Conservation (phyloP, 2,797 vertebrate genomes). For the Kryptolebias ocellatus region DNA sequence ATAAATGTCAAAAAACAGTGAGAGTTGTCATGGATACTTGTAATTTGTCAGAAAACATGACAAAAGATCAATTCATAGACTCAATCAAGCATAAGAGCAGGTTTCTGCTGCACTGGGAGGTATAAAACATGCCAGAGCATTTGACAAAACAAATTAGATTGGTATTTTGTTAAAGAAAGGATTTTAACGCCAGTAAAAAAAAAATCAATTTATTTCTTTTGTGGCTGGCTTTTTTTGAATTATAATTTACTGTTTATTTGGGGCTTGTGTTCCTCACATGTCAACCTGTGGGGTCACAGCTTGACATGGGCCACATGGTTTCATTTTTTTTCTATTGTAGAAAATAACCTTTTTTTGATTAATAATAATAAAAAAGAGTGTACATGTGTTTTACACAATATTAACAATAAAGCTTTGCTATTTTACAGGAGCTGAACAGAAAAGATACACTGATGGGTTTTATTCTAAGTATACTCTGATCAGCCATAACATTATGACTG, state of each 20-base stretch:
- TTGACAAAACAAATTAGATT: conserved; percentile 14
- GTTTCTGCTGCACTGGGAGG: not conserved
- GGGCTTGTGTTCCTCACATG: not conserved
- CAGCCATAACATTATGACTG: not conserved
- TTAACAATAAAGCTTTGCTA: not conserved
- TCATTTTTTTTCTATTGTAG: conserved; percentile 2
- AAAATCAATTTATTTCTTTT: not conserved
- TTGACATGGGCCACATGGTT: conserved; percentile 4
- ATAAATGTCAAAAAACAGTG: conserved; percentile 3
- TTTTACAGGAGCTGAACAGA: no score
- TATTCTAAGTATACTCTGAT: not conserved
- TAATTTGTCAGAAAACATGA: not conserved
- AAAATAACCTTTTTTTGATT: not conserved
- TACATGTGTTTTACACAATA: not conserved
- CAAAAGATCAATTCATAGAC: not conserved
- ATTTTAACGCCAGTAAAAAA: not conserved
- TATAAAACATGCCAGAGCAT: not conserved
- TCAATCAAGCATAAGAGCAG: not conserved
- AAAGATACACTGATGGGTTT: not conserved
- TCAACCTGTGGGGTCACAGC: conserved; percentile 1
- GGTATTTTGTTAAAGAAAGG: not conserved
- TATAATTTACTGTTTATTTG: conserved; percentile 1
- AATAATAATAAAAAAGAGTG: not conserved
- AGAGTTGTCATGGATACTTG: not conserved
- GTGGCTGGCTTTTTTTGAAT: conserved; percentile 1